Percentiles rank a stretch among this genome's conserved stretches.
phyloP scores from a whole-genome alignment of 2,113 vertebrate genomes.

The Plecturocebus donacophilus region DNA sequence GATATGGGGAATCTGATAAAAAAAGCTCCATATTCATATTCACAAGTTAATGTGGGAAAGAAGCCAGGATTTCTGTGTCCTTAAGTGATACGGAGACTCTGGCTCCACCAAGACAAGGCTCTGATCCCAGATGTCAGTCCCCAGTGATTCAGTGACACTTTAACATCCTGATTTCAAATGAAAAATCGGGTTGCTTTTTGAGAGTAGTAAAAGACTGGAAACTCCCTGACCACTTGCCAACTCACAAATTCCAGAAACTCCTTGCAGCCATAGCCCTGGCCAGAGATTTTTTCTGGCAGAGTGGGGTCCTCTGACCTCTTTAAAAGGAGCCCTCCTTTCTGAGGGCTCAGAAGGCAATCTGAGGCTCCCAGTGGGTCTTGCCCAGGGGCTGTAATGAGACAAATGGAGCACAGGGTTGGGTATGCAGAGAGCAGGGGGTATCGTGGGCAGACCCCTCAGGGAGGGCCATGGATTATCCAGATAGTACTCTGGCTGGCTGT shows the following conservation, averaged over 20 bases:
- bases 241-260: slow-evolving; percentile 33
- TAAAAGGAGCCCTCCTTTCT: background rate
- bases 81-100: slow-evolving; percentile 44
- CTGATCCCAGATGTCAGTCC: background rate
- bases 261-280: background rate
- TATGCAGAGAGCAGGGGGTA: too few species aligned
- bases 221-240: slow-evolving; percentile 43
- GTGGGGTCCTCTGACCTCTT: background rate
- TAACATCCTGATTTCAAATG: slow-evolving; percentile 43
- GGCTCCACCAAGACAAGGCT: slow-evolving; percentile 7
- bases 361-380: background rate
- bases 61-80: slow-evolving; percentile 49
- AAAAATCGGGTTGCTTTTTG: slow-evolving; percentile 52
- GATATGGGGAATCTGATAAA: background rate
- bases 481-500: background rate
- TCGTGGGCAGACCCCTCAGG: background rate
- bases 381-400: background rate
- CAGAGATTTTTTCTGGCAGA: background rate
- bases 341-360: background rate
- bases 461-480: background rate
- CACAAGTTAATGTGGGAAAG: slow-evolving; percentile 5
- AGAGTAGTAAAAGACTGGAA: slow-evolving; percentile 50
- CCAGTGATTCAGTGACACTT: background rate
- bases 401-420: background rate
- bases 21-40: slow-evolving; percentile 24